Base-by-base conservation (phyloP, 2,113 vertebrate species). In the Ascaphus truei region DNA sequence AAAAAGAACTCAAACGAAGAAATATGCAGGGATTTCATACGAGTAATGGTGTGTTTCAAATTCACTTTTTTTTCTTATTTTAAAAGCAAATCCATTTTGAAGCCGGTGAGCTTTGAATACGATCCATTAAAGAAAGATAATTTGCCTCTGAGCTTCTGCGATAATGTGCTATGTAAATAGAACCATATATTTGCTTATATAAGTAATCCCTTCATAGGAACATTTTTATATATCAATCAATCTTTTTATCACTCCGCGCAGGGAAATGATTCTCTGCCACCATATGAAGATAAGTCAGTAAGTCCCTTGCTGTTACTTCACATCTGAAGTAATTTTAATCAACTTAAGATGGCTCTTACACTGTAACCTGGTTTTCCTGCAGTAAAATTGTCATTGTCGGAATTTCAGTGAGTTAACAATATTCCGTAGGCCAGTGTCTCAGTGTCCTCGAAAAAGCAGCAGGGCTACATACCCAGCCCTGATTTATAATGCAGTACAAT, bases 231-330 rank as follows among this genome's bases (percentile, higher is more conserved):
- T 71, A 71, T 71, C 57, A 71, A 71, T 71, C 67, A 71, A 61
- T 61, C 67, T 71, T 71, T 68, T 71, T 60, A 71, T 71, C 56
- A 61, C 31, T 71, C 16, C 67, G 43, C 27, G 8, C 45, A 71
- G 18, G 51, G 33, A 71, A 71, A 61, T 71, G 39, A 52, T 60
- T 71, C 56, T 71, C 47, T 71, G 67, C 67, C 67, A 9, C 52
- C n/a, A 71, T 60, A 61, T 52, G 56, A 52, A 71, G 67, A 71
- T 71, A 71, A 71, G 56, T 71, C 45, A 41, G 18, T 12, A 71
- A 71, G 61, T 71, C 57, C 67, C 67, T 71, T 71, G 67, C 56
- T 61, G 67, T 71, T 71, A 71, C 67, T 71, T 61, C 47, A 27
- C 61, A 71, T 39, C 67, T 61, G 41, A n/a, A 71, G 67, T 61